Conservation (phyloP, 2,797 vertebrate genomes). For the Calcarius lapponicus region DNA sequence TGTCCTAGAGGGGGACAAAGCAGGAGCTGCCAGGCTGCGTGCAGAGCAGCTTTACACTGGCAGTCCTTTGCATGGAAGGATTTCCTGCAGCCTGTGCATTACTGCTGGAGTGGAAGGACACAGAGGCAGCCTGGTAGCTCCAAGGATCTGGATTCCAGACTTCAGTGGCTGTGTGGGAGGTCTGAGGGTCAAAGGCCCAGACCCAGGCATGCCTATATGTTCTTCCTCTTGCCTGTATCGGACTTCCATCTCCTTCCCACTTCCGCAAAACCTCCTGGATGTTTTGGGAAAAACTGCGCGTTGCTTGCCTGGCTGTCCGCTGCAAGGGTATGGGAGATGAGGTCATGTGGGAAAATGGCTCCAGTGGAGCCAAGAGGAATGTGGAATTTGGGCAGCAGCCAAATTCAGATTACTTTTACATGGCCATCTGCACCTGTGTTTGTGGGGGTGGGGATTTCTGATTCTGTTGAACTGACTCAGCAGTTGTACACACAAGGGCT, state of each 20-base stretch:
- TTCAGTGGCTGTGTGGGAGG: neutral
- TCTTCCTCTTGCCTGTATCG: neutral
- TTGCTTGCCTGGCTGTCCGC: neutral
- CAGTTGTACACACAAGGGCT: constrained; percentile 57
- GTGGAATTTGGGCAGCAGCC: constrained; percentile 50
- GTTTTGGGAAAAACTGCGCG: neutral
- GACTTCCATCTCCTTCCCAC: constrained; percentile 26
- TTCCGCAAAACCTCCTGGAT: constrained; percentile 30
- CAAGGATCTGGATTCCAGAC: neutral
- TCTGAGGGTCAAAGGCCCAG: constrained; percentile 32
- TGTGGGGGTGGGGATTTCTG: constrained; percentile 2
- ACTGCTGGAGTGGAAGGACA: neutral
- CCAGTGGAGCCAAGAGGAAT: constrained; percentile 43
- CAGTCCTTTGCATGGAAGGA: neutral
- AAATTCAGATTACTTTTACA: constrained; percentile 58
- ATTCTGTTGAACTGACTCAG: constrained; percentile 54
- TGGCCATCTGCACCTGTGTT: constrained; percentile 68
- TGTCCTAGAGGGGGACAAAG: neutral
- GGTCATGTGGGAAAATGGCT: constrained; percentile 60
- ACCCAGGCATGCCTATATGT: neutral
- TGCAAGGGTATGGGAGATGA: constrained; percentile 37
- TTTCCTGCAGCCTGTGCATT: neutral
- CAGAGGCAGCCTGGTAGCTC: neutral
- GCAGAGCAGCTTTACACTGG: neutral
- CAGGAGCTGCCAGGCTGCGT: rapidly evolving